These are phyloP conservation scores for Xiphorhynchus elegans DNA, from an alignment of 2,113 vertebrate species.

Conservation along the genomic window DNA sequence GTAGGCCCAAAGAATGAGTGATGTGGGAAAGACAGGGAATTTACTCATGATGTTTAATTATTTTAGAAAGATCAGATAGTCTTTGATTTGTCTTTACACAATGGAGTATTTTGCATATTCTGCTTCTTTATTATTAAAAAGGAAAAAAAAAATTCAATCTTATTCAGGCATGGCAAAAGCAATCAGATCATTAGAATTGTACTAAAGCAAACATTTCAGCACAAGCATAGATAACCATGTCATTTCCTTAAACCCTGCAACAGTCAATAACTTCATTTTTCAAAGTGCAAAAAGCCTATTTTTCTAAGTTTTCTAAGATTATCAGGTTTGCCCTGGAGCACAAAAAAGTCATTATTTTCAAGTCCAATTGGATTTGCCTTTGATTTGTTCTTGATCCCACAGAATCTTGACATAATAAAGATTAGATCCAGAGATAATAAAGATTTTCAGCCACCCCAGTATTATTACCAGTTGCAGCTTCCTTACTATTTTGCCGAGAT, in stretches of 20 bases:
- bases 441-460: neutral
- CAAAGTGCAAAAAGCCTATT: neutral
- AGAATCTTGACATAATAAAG: constrained; percentile 11
- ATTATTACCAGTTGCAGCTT: neutral
- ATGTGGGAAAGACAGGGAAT: neutral
- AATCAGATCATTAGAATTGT: neutral
- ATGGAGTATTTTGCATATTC: neutral
- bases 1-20: neutral
- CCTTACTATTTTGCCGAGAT: neutral
- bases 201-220: neutral
- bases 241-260: neutral
- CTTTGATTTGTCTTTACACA: neutral
- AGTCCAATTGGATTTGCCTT: neutral
- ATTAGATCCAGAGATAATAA: constrained; percentile 1
- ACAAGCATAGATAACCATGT: neutral
- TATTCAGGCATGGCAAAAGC: neutral
- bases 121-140: neutral
- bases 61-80: neutral
- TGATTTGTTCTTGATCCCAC: neutral
- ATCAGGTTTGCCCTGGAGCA: neutral
- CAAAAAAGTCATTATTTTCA: neutral
- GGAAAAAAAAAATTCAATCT: neutral
- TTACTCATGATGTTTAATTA: rapidly evolving
- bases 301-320: neutral
- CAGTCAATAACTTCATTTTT: neutral